These are phyloP conservation scores for Acanthococcus lagerstroemiae DNA, from an alignment of 2,888 invertebrate species.

Conservation along the genomic window DNA sequence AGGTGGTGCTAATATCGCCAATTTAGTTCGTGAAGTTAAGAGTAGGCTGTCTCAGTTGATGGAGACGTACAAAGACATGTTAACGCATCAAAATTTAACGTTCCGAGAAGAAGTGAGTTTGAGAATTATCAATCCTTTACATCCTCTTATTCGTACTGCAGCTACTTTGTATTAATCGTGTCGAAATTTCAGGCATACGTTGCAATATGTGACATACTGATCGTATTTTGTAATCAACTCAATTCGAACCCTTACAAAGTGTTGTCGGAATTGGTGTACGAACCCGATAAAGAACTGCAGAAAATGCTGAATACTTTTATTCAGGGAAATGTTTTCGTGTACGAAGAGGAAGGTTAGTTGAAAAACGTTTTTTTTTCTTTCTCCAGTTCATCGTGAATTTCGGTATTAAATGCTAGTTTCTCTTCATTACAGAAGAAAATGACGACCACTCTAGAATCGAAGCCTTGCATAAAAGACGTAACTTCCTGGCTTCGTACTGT, in stretches of 20 bases:
- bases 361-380: background rate
- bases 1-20: constrained; percentile 48
- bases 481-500: constrained; percentile 92
- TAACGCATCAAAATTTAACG: constrained; percentile 54
- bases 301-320: constrained; percentile 80
- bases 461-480: constrained; percentile 89
- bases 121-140: constrained; percentile 14
- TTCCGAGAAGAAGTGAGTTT: constrained; percentile 61
- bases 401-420: background rate
- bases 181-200: constrained; percentile 70
- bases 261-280: constrained; percentile 55
- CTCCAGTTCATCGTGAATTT: too few relatives aligned
- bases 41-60: constrained; percentile 66
- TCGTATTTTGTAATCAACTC: constrained; percentile 83
- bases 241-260: constrained; percentile 42
- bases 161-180: background rate
- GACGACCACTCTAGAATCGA: constrained; percentile 94
- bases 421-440: constrained; percentile 57
- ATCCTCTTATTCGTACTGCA: background rate
- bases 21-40: constrained; percentile 51
- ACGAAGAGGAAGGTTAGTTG: constrained; percentile 69
- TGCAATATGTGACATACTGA: constrained; percentile 87
- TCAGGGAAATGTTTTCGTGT: constrained; percentile 84
- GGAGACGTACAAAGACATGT: constrained; percentile 57
- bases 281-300: constrained; percentile 69